Base-by-base conservation (phyloP, 2,797 vertebrate genomes). In the Chanos chanos region DNA sequence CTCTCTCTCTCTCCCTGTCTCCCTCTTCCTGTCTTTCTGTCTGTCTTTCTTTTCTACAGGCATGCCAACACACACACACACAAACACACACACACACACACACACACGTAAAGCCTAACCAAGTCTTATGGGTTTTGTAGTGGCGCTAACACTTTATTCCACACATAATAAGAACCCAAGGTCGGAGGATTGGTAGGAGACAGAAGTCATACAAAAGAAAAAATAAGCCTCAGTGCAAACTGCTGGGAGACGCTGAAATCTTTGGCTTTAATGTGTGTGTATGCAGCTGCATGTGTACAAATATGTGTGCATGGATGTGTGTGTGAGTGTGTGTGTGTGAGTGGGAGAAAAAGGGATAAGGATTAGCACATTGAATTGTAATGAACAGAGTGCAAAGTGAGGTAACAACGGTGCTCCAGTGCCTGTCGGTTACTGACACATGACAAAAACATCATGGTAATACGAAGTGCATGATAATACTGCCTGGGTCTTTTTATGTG, bases 91-190 rank as follows among this genome's bases (percentile, higher is more conserved):
- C 24, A 25, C 24, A 25, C 40, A 40, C 52, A 37, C 21, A 33
- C 30, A 49, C 40, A 53, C 53, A 68, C 28, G 39, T 57, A 40
- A 44, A 49, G 18, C 39, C 45, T 66, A 30, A 28, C 58, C 61
- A 56, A 37, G 64, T 73, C 61, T 73, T 16, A 7, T n/a, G n/a
- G n/a, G 7, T 55, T 44, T 36, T 49, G 51, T 49, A 53, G 51
- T 50, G 57, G 61, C 57, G 66, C 61, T 25, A 55, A 47, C 39
- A 61, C 57, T 74, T 71, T 71, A 71, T 74, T 62, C 68, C 25
- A 43, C 22, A 55, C 27, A 62, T 68, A 74, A 74, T 62, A 62
- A 57, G 50, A 71, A 56, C 72, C 74, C 72, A 74, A 71, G 72
- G 65, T 68, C 59, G 56, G 56, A 41, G 13, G 18, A 65, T 33